Conservation (phyloP, 2,797 vertebrate species). For the Cossypha polioptera region DNA sequence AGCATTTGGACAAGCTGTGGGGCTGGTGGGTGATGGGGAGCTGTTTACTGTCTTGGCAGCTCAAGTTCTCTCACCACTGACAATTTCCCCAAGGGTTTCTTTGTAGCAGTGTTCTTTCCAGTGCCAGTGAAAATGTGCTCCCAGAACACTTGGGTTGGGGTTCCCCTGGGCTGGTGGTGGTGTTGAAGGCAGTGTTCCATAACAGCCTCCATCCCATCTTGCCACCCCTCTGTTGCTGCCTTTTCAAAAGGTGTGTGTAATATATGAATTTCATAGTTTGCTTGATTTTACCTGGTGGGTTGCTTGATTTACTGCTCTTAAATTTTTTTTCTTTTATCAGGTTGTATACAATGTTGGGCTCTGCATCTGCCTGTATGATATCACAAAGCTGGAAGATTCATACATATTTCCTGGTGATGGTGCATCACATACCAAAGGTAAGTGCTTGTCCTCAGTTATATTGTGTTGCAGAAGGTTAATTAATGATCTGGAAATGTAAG, state of each 20-base stretch:
- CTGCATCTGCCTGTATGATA: constrained; percentile 94
- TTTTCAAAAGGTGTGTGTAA: background rate
- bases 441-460: background rate
- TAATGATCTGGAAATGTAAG: background rate
- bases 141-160: background rate
- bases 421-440: constrained; percentile 97
- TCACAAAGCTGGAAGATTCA: constrained; percentile 95
- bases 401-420: constrained; percentile 98
- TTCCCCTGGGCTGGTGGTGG: background rate
- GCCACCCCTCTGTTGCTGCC: background rate
- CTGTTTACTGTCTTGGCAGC: background rate
- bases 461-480: background rate
- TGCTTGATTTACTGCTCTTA: background rate
- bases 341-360: constrained; percentile 95
- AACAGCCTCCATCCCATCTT: background rate
- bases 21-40: background rate
- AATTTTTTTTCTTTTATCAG: constrained; percentile 62
- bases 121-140: background rate
- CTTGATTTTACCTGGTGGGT: background rate
- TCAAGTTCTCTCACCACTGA: fast-evolving
- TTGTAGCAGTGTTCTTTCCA: background rate
- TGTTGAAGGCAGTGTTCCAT: background rate
- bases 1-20: background rate
- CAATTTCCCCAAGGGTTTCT: background rate
- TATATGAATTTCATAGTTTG: background rate